A percentile compares a stretch with the other conserved stretches of the same genome.
phyloP scores from a whole-genome alignment of 2,113 vertebrate genomes.

The Callipepla squamata region DNA sequence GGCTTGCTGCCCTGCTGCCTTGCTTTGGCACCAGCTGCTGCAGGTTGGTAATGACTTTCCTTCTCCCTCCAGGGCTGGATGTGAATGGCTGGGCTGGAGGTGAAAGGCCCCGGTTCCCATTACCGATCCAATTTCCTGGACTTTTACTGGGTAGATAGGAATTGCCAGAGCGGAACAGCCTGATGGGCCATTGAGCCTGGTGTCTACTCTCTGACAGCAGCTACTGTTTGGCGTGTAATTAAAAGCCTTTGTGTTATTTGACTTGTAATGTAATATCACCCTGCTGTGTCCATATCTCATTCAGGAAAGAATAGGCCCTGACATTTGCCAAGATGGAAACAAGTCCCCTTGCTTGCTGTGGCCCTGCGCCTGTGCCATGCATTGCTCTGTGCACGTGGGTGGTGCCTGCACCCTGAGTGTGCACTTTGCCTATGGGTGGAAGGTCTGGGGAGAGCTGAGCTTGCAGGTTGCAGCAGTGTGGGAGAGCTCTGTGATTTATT shows the following conservation, averaged over 20 bases:
- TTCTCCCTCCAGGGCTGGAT: slow-evolving; percentile 39
- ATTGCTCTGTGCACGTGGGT: rapidly evolving
- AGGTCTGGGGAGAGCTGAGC: not conserved
- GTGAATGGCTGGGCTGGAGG: slow-evolving; percentile 74
- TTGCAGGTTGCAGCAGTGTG: not conserved
- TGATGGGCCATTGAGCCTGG: slow-evolving; percentile 74
- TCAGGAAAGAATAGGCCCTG: not conserved
- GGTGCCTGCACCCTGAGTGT: rapidly evolving
- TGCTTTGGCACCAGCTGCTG: not conserved
- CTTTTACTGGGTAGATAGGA: slow-evolving; percentile 76
- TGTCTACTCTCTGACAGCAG: slow-evolving; percentile 73
- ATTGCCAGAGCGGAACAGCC: slow-evolving; percentile 78
- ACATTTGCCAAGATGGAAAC: not conserved
- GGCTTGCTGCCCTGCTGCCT: not conserved
- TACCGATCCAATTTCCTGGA: slow-evolving; percentile 83
- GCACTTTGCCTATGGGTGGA: rapidly evolving
- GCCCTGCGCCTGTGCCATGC: rapidly evolving
- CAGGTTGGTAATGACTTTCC: slow-evolving; percentile 58
- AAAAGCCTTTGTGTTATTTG: slow-evolving; percentile 69
- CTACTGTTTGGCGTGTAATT: slow-evolving; percentile 55
- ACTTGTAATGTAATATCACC: slow-evolving; percentile 61
- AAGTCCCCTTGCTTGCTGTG: rapidly evolving
- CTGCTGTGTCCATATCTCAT: slow-evolving; percentile 28
- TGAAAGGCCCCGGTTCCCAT: slow-evolving; percentile 82
- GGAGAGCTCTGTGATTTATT: slow-evolving; percentile 33